Conservation (phyloP, 2,888 invertebrate genomes). For the Xylophagus ater region DNA sequence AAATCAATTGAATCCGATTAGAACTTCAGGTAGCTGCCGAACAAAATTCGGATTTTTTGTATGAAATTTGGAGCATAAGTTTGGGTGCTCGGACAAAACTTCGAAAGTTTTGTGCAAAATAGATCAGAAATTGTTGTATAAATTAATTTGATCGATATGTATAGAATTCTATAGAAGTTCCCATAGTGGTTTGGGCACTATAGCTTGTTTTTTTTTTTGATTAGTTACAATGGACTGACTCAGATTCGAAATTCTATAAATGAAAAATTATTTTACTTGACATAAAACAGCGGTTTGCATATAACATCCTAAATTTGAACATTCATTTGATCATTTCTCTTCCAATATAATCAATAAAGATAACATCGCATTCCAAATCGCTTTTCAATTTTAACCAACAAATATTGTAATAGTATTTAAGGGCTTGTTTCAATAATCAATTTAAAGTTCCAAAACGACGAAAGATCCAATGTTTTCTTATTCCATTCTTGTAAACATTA, state of each 20-base stretch:
- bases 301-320: slow-evolving; percentile 73
- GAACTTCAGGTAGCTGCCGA: no score
- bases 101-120: no score
- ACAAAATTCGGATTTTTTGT: no score
- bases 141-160: no score
- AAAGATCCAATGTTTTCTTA: slow-evolving; percentile 39
- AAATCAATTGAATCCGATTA: no score
- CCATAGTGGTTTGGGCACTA: no score
- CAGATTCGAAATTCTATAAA: no score
- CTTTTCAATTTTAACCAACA: slow-evolving; percentile 66
- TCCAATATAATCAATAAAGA: slow-evolving; percentile 73
- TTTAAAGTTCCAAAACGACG: slow-evolving; percentile 65
- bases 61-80: no score
- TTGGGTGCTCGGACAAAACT: no score
- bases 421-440: slow-evolving; percentile 63
- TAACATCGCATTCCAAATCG: slow-evolving; percentile 73
- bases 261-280: slow-evolving; percentile 49
- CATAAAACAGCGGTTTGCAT: slow-evolving; percentile 88
- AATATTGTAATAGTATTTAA: slow-evolving; percentile 67
- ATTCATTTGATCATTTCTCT: slow-evolving; percentile 84
- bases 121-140: no score
- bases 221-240: slow-evolving; percentile 87
- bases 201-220: no score
- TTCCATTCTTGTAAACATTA: slow-evolving; percentile 58
- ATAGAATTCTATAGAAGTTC: no score